Base-by-base conservation (phyloP, 2,888 invertebrate species). In the Euproctis similis region DNA sequence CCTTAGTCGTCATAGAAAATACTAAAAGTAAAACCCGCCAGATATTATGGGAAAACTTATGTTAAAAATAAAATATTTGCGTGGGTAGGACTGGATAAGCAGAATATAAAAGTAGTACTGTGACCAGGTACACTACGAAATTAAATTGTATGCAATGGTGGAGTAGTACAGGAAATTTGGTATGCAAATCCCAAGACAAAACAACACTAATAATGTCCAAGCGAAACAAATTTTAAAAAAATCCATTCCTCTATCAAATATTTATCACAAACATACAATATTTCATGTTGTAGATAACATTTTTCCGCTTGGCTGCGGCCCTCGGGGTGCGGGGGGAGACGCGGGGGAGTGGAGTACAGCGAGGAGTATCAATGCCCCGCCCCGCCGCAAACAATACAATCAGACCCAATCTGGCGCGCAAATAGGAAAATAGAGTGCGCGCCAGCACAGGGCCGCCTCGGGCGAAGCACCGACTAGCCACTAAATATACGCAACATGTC, bases 371-470 rank as follows among this genome's bases (percentile, higher is more conserved):
- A 61, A 60, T 59, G 70, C 69, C 59, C 65, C 68, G 66, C 67
- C 69, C 66, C 58, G 49, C 67, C 59, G 69, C 78, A 81, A 82
- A 82, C 82, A 82, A 84, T 80, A 80, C 82, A 82, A 82, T 84
- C 82, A 81, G 70, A 81, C 76, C 69, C 82, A 84, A 84, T 82
- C 82, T 82, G 76, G 67, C 77, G 80, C 78, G 74, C 77, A 84
- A 82, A 84, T 84, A 82, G 81, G 82, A 81, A 82, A 82, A 82
- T 81, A 81, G 81, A 80, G 78, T 80, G 73, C 77, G 67, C 72
- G 69, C 57, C 59, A 63, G 59, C 50, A 58, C 78, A 75, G 78
- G 67, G 64, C 61, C 77, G 78, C 70, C 70, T 58, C 64, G 64
- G 59, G 42, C 42, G 24, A 34, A 10, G 2, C 12, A 13, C 20